Evolutionary conservation across 2,888 invertebrate species (phyloP).

Genomic region (Meteorus cinctellus): DNA sequence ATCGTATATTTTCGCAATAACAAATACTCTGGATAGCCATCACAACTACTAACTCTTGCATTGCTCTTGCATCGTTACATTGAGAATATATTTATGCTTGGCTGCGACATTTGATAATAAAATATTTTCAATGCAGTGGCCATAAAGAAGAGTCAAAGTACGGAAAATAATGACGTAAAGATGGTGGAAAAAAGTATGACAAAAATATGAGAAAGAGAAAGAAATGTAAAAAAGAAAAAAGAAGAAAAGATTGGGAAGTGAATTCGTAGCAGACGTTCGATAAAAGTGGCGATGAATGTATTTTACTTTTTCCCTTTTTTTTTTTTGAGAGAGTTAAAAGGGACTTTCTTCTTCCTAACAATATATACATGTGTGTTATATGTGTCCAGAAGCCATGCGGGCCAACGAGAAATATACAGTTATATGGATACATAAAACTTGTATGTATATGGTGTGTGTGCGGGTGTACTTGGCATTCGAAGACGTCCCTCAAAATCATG

Average conservation of each 20-base stretch:
- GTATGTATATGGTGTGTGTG: slow-evolving; percentile 20
- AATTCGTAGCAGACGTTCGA: slow-evolving; percentile 22
- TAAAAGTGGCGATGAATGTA: slow-evolving; percentile 23
- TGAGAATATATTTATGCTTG: slow-evolving; percentile 1
- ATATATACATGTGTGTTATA: slow-evolving; percentile 8
- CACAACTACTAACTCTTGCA: slow-evolving; percentile 24
- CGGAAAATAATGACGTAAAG: slow-evolving; percentile 14
- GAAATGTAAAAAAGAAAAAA: neutral
- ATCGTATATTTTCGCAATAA: slow-evolving; percentile 4
- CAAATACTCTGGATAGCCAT: slow-evolving; percentile 9
- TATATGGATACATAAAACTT: slow-evolving; percentile 36
- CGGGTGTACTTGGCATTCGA: slow-evolving; percentile 43
- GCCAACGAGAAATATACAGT: slow-evolving; percentile 37
- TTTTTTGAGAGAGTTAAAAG: neutral
- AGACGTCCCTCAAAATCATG: slow-evolving; percentile 29
- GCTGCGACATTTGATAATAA: slow-evolving; percentile 14
- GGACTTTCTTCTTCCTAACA: slow-evolving; percentile 11
- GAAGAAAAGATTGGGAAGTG: neutral
- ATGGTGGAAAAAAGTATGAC: neutral
- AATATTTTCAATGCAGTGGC: slow-evolving; percentile 20
- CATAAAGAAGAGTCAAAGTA: neutral
- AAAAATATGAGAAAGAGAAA: neutral
- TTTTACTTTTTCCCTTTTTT: neutral
- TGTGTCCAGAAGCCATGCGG: slow-evolving; percentile 25
- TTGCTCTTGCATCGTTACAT: slow-evolving; percentile 20